Percentiles rank a stretch among this genome's conserved stretches.
Conservation (phyloP, 92 coral and sea anemone species). For the Zoanthus gigantus region DNA sequence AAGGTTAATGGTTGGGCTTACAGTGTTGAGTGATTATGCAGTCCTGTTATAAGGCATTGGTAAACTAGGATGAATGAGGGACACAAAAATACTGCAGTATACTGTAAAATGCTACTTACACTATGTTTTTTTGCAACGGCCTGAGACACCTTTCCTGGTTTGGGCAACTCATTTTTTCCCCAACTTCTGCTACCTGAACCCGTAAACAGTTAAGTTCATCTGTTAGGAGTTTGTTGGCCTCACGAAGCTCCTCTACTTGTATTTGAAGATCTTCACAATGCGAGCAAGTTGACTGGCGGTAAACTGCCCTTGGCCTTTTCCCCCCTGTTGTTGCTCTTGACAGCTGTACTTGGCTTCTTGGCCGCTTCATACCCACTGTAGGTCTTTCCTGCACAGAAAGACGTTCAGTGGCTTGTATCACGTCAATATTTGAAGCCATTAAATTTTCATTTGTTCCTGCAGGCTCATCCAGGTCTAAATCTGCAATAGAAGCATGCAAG, state of each 20-base stretch:
- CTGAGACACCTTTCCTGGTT: conserved; percentile 12
- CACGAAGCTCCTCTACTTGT: conserved; percentile 1
- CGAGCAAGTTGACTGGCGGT: conserved; percentile 1
- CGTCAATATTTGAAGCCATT: background rate
- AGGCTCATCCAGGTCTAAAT: background rate
- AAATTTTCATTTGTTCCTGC: background rate
- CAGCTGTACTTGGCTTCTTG: background rate
- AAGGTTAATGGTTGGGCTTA: too few species aligned
- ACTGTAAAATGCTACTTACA: too few species aligned
- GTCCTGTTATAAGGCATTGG: too few species aligned
- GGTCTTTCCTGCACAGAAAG: background rate
- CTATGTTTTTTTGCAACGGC: background rate
- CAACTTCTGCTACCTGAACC: background rate
- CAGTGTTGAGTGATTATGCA: too few species aligned
- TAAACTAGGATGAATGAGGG: too few species aligned
- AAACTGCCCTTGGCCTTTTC: conserved; percentile 1
- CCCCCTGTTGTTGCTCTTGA: background rate
- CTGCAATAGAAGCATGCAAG: background rate
- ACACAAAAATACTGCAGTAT: too few species aligned
- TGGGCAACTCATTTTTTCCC: background rate
- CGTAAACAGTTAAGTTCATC: background rate
- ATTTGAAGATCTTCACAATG: background rate
- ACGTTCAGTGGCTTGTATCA: background rate
- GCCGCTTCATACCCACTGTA: background rate
- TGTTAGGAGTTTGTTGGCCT: background rate